Evolutionary conservation across 2,797 vertebrate species (phyloP), one percentile per base, ranked within the genome.

Genomic region (Hafferia zeledoni): DNA sequence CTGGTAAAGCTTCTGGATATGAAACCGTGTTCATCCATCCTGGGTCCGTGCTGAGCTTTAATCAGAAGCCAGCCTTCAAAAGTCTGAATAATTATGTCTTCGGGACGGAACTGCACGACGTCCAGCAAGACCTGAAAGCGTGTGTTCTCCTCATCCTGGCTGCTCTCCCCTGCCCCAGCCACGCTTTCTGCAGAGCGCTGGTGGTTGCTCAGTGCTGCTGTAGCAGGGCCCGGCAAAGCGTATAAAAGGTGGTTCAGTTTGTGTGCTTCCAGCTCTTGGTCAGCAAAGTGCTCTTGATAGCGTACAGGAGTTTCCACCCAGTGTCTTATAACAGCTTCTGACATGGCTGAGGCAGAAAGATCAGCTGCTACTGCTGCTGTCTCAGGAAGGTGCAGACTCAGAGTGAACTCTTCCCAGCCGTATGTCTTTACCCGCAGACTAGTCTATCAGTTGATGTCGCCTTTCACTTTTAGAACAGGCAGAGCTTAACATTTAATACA

Each of bases 11-110:
- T 98, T 75, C 98, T 96, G 4, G 98, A 98, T 84, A 98, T 37
- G 33, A 98, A 98, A 14, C 98, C 98, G 0, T 99, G 98, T 74
- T 99, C 98, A 0, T 99, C 98, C 98, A 99, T 98, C 91, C 98
- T 97, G 93, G 92, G 82, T n/a, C 96, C 97, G 0, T 98, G 98
- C 35, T 97, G 98, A 65, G 98, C 98, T 94, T 98, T 98, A 49
- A 98, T 96, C 94, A 98, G 94, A 65, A 98, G 98, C 98, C 98
- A 98, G 37, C 98, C 98, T 95, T 99, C 98, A 0, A 98, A 98
- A 69, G 98, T 98, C 96, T 99, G 98, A 84, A 99, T 98, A 64
- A 99, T 98, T 88, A 99, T 97, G 35, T 99, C 98, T 93, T 99
- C 98, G 0, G 98, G 98, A 49, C 98, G 98, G 94, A 99, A 99